Conservation (phyloP, 2,888 invertebrate genomes). For the Aphodius granarius region DNA sequence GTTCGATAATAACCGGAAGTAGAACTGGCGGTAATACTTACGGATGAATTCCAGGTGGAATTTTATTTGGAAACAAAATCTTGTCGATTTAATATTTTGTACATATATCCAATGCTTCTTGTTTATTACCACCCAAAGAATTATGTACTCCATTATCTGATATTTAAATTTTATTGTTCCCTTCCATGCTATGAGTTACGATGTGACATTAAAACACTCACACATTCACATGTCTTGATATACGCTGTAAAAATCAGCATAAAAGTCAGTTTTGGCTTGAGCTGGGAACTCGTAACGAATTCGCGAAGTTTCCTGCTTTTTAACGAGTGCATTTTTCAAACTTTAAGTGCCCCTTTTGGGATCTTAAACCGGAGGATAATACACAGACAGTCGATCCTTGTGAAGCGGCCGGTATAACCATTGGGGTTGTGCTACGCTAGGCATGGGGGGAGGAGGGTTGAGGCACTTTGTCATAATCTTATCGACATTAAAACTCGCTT, state of each 20-base stretch:
- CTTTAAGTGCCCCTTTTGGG: slow-evolving; percentile 12
- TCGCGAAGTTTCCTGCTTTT: not conserved
- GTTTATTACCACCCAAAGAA: too few species aligned
- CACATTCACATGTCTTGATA: not conserved
- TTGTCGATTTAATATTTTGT: too few species aligned
- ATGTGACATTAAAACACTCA: not conserved
- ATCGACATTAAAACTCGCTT: slow-evolving; percentile 1
- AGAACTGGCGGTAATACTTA: slow-evolving; percentile 18
- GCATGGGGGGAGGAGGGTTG: not conserved
- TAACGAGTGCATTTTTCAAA: slow-evolving; percentile 15
- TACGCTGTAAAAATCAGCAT: not conserved
- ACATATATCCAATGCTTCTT: too few species aligned
- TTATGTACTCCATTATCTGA: not conserved
- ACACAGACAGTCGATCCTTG: not conserved
- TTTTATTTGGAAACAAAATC: too few species aligned
- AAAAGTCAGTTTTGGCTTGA: not conserved
- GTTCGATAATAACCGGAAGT: slow-evolving; percentile 46
- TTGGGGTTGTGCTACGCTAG: not conserved
- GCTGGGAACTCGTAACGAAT: not conserved
- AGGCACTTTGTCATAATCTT: slow-evolving; percentile 12
- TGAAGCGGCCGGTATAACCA: not conserved
- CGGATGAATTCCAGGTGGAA: not conserved
- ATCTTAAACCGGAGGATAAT: not conserved
- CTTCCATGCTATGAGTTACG: not conserved
- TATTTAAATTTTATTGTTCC: not conserved